Conservation (phyloP, 1,140 invertebrate species). For the Drosophila bifasciata region DNA sequence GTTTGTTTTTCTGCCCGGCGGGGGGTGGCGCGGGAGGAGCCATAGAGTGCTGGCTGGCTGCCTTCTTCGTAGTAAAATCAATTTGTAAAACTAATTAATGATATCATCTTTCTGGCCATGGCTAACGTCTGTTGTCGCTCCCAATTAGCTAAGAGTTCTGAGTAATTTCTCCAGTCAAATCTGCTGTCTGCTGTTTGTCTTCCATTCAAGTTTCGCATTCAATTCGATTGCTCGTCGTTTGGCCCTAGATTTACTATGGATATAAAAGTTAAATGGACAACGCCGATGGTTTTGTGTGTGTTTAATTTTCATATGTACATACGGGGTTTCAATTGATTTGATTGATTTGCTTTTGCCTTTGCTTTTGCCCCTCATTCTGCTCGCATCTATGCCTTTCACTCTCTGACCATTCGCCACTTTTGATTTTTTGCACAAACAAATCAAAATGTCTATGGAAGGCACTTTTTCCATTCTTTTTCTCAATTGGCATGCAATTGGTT, state of each 20-base stretch:
- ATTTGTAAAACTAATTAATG: slow-evolving; percentile 57
- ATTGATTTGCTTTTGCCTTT: slow-evolving; percentile 63
- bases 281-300: slow-evolving; percentile 11
- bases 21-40: background rate
- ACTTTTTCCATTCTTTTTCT: slow-evolving; percentile 33
- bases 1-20: slow-evolving; percentile 6
- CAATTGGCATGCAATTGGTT: slow-evolving; percentile 49
- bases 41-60: background rate
- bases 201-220: background rate
- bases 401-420: slow-evolving; percentile 55
- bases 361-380: background rate
- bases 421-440: slow-evolving; percentile 64
- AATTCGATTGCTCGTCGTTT: too few species aligned
- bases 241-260: background rate
- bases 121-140: slow-evolving; percentile 18
- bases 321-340: slow-evolving; percentile 50
- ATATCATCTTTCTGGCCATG: slow-evolving; percentile 33
- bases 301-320: slow-evolving; percentile 52
- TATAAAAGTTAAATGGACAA: slow-evolving; percentile 18
- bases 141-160: slow-evolving; percentile 49
- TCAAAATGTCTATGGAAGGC: slow-evolving; percentile 25
- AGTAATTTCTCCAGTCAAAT: background rate
- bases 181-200: slow-evolving; percentile 6
- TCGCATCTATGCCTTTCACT: slow-evolving; percentile 9
- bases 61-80: slow-evolving; percentile 20